Conservation (phyloP, 2,888 invertebrate species). For the Stenurella melanura region DNA sequence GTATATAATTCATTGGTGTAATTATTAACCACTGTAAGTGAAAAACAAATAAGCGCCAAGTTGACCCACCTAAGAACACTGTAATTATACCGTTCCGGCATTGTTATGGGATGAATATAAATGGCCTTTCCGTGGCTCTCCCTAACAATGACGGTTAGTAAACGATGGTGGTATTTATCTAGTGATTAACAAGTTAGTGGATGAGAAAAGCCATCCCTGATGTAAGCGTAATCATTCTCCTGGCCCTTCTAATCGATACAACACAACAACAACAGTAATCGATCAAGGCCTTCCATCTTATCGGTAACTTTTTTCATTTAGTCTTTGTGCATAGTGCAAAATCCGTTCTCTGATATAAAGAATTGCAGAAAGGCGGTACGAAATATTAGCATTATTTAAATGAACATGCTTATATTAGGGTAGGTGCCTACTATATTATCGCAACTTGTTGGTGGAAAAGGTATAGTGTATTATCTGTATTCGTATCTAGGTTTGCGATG, state of each 20-base stretch:
- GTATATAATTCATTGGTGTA: conserved; percentile 7
- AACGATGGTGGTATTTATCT: conserved; percentile 58
- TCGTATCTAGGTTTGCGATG: too few species aligned
- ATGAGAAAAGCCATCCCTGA: conserved; percentile 48
- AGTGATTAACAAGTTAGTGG: conserved; percentile 61
- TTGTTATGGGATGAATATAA: conserved; percentile 54
- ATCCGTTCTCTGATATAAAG: background rate
- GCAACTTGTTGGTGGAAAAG: background rate
- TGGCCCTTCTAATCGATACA: conserved; percentile 47
- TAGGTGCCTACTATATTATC: background rate
- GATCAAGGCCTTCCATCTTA: conserved; percentile 35
- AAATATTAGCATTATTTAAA: conserved; percentile 4
- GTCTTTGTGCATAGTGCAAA: conserved; percentile 1
- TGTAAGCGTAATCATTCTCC: conserved; percentile 47
- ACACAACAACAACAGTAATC: conserved; percentile 50
- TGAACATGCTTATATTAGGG: background rate
- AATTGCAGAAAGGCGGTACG: background rate
- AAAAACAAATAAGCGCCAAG: conserved; percentile 24
- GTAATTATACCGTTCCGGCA: conserved; percentile 36
- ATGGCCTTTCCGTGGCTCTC: conserved; percentile 46
- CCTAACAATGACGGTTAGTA: conserved; percentile 52
- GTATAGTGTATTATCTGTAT: too few species aligned
- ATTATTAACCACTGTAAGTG: conserved; percentile 15
- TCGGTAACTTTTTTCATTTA: conserved; percentile 16
- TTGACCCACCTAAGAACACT: conserved; percentile 33